phyloP scores from a whole-genome alignment of 2,797 vertebrate genomes.

The Sorex maritimensis region DNA sequence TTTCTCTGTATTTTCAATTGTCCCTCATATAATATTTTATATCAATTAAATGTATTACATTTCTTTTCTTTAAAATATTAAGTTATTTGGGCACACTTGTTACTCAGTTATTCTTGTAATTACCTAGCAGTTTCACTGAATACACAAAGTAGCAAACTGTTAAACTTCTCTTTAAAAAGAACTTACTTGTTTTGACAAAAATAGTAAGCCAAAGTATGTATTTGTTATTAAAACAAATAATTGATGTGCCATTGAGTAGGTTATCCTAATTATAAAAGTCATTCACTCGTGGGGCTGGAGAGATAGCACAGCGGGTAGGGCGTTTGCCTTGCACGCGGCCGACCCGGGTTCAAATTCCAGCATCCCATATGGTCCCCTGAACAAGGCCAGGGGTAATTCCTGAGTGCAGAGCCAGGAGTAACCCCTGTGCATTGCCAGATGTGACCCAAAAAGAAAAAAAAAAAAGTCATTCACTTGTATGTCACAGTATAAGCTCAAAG shows the following conservation, averaged over 20 bases:
- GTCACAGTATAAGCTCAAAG: slow-evolving; percentile 14
- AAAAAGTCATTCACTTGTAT: not conserved
- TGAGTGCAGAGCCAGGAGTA: no score
- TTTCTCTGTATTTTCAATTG: not conserved
- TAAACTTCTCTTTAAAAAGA: not conserved
- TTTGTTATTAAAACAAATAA: not conserved
- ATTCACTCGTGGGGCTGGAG: not conserved
- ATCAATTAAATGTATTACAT: not conserved
- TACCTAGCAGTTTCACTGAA: not conserved
- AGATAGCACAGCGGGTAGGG: no score
- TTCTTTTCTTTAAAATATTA: not conserved
- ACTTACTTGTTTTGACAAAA: not conserved
- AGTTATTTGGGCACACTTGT: not conserved
- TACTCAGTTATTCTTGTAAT: slow-evolving; percentile 25
- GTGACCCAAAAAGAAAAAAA: no score
- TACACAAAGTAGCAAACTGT: not conserved
- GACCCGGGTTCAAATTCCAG: no score
- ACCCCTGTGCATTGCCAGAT: no score
- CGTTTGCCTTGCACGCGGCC: no score
- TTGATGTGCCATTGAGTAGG: not conserved
- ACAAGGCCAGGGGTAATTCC: no score
- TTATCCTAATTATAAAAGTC: not conserved
- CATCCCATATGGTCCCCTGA: no score
- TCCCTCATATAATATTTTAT: slow-evolving; percentile 27
- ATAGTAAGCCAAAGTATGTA: not conserved